phyloP scores from a whole-genome alignment of 2,888 invertebrate species.

The Agrenia bidenticulata region DNA sequence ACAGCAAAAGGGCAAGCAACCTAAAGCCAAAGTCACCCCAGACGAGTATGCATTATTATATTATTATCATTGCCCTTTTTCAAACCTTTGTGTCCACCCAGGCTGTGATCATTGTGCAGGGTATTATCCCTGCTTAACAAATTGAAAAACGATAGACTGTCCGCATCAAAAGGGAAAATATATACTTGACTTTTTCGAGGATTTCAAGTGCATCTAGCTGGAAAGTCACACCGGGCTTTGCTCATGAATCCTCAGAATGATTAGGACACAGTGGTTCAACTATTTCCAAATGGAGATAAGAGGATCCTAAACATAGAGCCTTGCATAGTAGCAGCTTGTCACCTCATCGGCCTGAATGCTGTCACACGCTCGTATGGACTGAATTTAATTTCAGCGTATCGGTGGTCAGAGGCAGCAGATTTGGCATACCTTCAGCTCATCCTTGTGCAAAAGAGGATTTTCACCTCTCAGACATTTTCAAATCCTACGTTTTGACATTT shows the following conservation, averaged over 20 bases:
- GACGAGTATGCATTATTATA: slow-evolving; percentile 9
- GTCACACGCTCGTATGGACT: too few species aligned
- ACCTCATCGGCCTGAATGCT: too few species aligned
- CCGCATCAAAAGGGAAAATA: neutral
- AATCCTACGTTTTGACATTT: slow-evolving; percentile 1
- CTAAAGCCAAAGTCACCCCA: slow-evolving; percentile 9
- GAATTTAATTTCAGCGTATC: too few species aligned
- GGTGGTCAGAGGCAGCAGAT: too few species aligned
- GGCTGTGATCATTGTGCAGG: slow-evolving; percentile 15
- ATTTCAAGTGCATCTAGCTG: slow-evolving; percentile 35
- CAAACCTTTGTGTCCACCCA: slow-evolving; percentile 12
- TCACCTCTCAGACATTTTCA: neutral
- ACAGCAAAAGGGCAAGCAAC: too few species aligned
- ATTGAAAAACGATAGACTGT: slow-evolving; percentile 50
- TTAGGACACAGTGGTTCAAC: too few species aligned
- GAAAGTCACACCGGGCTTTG: slow-evolving; percentile 46
- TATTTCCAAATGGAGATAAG: too few species aligned
- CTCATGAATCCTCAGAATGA: too few species aligned
- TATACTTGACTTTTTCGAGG: slow-evolving; percentile 33
- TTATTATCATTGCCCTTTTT: slow-evolving; percentile 15
- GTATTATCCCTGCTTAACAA: slow-evolving; percentile 40
- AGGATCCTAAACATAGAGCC: too few species aligned
- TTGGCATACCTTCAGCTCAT: slow-evolving; percentile 17
- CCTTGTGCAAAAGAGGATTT: slow-evolving; percentile 24
- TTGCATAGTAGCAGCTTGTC: too few species aligned